A percentile compares a stretch with the other conserved stretches of the same genome.
Evolutionary conservation across 2,113 vertebrate species (phyloP).

Genomic region (Egretta garzetta): DNA sequence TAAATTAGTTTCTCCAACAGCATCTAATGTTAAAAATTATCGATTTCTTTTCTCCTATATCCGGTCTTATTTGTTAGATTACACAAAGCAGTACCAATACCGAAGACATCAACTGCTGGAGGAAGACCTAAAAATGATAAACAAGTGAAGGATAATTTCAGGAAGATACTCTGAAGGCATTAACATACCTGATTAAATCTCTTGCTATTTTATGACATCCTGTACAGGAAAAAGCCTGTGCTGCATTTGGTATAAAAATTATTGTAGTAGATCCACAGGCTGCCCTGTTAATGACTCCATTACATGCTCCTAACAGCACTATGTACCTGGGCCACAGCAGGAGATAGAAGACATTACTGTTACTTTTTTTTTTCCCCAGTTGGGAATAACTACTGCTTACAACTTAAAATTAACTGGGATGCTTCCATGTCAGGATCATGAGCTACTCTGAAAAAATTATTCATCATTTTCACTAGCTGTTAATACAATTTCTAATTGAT

Average conservation of each 20-base stretch:
- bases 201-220: neutral
- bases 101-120: neutral
- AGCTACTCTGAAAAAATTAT: neutral
- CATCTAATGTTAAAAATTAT: neutral
- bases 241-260: neutral
- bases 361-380: fast-evolving
- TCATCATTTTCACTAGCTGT: neutral
- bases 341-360: neutral
- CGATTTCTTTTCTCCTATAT: neutral
- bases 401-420: neutral
- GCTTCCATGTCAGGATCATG: neutral
- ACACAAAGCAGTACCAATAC: neutral
- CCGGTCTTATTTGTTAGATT: neutral
- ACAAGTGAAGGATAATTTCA: neutral
- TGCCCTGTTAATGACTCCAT: neutral
- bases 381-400: neutral
- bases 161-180: conserved; percentile 3
- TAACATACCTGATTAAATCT: neutral
- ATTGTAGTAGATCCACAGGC: neutral
- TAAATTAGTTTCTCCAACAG: neutral
- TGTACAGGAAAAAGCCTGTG: conserved; percentile 20
- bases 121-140: neutral
- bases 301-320: neutral
- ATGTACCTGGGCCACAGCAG: neutral
- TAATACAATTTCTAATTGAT: neutral